Evolutionary conservation across 2,888 invertebrate species (phyloP), one percentile per base, ranked within the genome.

Genomic region (Listrodromus nycthemerus): DNA sequence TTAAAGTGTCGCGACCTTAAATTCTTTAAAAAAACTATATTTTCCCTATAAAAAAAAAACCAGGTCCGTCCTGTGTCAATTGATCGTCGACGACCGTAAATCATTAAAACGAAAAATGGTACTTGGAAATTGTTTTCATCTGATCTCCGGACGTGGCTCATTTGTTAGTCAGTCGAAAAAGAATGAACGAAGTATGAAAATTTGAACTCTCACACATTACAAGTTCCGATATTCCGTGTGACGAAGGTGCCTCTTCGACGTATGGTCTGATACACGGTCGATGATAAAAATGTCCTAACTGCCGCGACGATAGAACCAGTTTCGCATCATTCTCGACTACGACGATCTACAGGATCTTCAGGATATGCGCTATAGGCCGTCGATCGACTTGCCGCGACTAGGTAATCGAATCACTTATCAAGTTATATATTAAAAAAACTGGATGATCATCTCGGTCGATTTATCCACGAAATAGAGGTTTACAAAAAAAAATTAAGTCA

Each of bases 381-480:
- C 63, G 45, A 65, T 24, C 65, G 65, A 19, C 48, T 76, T 70
- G 55, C 65, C 65, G 37, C 75, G 69, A 58, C 37, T 45, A 13
- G 65, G 65, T 77, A 82, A 76, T 82, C 82, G 66, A 83, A 65
- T 83, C 82, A 77, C 73, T 78, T 67, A 66, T 82, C 71, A 71
- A 71, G 77, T 73, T 71, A 77, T 66, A 37, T 67, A 66, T 50
- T 73, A 77, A 77, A 81, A 81, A 71, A 81, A 77, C 66, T 37
- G 61, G 65, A 55, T 58, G 48, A 76, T 55, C 70, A 76, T 65
- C 76, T 69, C 61, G 63, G 65, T 69, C 76, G 76, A 76, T 76
- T 70, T 27, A 63, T 69, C 69, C 48, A 63, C 24, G 58, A 13
- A 16, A 69, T 63, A 75, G 55, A 65, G 58, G 63, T 63, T 41